These are phyloP conservation scores for Entomobrya multifasciata DNA, from an alignment of 2,888 invertebrate species.

Conservation along the genomic window DNA sequence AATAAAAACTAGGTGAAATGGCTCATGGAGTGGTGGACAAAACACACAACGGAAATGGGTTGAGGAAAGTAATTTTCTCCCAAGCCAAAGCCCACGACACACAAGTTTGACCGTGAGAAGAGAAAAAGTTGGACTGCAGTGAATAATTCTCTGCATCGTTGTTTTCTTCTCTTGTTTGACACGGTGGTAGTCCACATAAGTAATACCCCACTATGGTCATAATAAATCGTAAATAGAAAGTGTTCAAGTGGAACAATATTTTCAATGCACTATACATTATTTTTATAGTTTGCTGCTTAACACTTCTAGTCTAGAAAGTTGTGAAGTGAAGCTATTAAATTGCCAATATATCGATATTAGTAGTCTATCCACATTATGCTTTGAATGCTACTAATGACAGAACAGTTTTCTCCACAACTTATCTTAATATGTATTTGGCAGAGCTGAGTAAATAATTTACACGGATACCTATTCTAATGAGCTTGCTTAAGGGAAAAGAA, in stretches of 20 bases:
- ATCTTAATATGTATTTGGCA: too few species aligned
- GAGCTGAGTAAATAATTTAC: too few species aligned
- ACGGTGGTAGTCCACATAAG: not conserved
- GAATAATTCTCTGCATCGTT: conserved; percentile 9
- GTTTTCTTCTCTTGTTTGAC: conserved; percentile 22
- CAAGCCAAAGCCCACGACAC: conserved; percentile 19
- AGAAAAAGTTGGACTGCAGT: conserved; percentile 43
- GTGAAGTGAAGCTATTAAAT: too few species aligned
- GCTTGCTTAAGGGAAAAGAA: too few species aligned
- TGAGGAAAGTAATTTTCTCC: too few species aligned
- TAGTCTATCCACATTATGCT: too few species aligned
- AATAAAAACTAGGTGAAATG: too few species aligned
- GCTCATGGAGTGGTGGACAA: too few species aligned
- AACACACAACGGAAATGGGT: conserved; percentile 44
- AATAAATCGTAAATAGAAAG: not conserved
- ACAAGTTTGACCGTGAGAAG: conserved; percentile 40
- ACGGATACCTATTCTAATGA: too few species aligned
- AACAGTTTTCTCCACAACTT: too few species aligned
- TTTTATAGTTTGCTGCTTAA: not conserved
- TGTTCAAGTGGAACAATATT: not conserved
- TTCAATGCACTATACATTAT: not conserved
- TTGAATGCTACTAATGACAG: too few species aligned
- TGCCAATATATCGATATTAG: too few species aligned
- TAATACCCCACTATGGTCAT: not conserved
- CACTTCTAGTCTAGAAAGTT: not conserved